These are phyloP conservation scores for Tetragonula carbonaria DNA, from an alignment of 2,888 invertebrate species.

Conservation along the genomic window DNA sequence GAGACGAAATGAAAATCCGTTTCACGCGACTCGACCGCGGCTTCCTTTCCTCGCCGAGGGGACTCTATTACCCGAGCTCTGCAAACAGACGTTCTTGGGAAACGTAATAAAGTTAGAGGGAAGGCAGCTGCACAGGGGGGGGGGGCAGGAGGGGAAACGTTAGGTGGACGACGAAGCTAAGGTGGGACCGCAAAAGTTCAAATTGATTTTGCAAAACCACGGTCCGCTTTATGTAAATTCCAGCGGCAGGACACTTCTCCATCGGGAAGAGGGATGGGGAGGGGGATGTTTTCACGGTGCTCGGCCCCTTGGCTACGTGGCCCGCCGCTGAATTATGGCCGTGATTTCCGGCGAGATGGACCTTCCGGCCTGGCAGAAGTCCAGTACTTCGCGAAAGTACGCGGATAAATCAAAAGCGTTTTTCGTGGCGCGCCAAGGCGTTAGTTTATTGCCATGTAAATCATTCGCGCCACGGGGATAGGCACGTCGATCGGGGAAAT, in stretches of 20 bases:
- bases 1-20: constrained; percentile 28
- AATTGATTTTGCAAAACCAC: constrained; percentile 76
- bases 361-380: constrained; percentile 75
- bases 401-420: constrained; percentile 73
- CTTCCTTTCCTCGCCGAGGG: constrained; percentile 36
- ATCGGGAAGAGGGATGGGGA: not conserved
- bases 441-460: constrained; percentile 75
- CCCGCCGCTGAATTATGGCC: constrained; percentile 70
- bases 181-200: constrained; percentile 63
- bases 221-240: constrained; percentile 74
- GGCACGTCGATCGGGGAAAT: constrained; percentile 60
- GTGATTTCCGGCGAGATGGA: constrained; percentile 78
- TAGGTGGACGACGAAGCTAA: constrained; percentile 17
- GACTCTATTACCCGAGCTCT: constrained; percentile 52
- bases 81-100: constrained; percentile 57
- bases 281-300: constrained; percentile 51
- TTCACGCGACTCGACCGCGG: constrained; percentile 32
- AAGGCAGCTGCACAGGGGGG: not conserved
- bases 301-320: constrained; percentile 27
- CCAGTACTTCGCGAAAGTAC: constrained; percentile 73
- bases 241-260: constrained; percentile 40
- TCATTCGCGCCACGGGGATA: constrained; percentile 57
- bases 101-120: constrained; percentile 61
- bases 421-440: constrained; percentile 62
- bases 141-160: not conserved